Evolutionary conservation across 2,797 vertebrate genomes (phyloP), one percentile per base, ranked within the genome.

Genomic region (Fringilla coelebs): DNA sequence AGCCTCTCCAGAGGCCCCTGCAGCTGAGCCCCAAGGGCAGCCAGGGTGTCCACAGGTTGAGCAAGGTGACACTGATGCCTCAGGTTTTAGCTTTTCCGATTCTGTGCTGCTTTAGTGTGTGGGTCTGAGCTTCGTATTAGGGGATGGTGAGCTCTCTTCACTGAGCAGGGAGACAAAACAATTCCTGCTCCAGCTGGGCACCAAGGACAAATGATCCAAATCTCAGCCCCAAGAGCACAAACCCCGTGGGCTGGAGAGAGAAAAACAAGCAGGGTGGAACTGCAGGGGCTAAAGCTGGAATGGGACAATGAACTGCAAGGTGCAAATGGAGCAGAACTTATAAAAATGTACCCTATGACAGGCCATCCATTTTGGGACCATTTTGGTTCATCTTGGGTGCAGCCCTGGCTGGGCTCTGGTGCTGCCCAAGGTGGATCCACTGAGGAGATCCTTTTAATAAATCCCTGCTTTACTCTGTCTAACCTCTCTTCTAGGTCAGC

Each of bases 91-190:
- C 36, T 29, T 40, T 61, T 29, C 36, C 40, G 17, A 29, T 29
- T 61, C 58, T 61, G 34, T 13, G 6, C 57, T 51, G 28, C 51
- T 31, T 52, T 52, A 52, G 29, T 52, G 29, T 38, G 12, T 5
- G 7, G 6, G 3, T 38, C 12, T 38, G 13, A 6, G 9, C 11
- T 38, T 38, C 36, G 29, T 3, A 13, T 19, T 0, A 60, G 3
- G 26, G 58, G 6, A 60, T 38, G 58, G 8, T 38, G 25, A 60
- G 17, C 17, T 38, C 57, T 58, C 3, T 60, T 3, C 36, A 60
- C 17, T 28, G 25, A 60, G 18, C 2, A 60, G 16, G 24, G 58
- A 60, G 36, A 38, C 36, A 60, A 38, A 60, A 38, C 17, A 60
- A 60, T 60, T 60, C 58, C 36, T 60, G 2, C 58, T 38, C 36